Percentiles rank a stretch among this genome's conserved stretches.
These are phyloP conservation scores for Nannoperca australis DNA, from an alignment of 2,797 vertebrate genomes.

Conservation along the genomic window DNA sequence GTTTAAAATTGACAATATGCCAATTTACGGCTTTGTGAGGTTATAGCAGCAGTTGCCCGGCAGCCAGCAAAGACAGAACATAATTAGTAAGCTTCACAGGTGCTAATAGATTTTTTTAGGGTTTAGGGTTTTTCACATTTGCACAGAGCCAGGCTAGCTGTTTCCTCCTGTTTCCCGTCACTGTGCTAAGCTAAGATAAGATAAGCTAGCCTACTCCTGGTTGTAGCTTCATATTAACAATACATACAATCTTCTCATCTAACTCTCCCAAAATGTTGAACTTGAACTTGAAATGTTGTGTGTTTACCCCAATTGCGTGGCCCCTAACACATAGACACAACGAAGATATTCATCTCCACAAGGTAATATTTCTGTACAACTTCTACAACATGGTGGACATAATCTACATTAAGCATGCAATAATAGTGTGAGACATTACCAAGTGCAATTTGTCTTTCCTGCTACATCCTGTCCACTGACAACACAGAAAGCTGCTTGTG, in stretches of 20 bases:
- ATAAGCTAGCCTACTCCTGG: not conserved
- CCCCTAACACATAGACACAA: not conserved
- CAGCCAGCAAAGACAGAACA: not conserved
- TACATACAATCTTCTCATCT: not conserved
- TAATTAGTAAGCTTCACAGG: not conserved
- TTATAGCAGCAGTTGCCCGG: slow-evolving; percentile 11
- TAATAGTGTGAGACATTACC: not conserved
- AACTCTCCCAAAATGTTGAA: not conserved
- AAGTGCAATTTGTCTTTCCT: not conserved
- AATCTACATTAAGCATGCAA: not conserved
- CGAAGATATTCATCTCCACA: not conserved
- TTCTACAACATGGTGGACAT: not conserved
- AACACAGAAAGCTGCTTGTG: not conserved
- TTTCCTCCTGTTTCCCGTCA: not conserved
- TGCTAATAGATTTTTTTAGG: no score
- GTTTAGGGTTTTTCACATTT: not conserved
- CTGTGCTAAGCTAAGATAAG: slow-evolving; percentile 4
- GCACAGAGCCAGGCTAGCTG: not conserved
- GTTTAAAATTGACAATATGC: not conserved
- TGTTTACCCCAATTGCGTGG: not conserved
- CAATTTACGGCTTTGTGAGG: not conserved
- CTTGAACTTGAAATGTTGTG: not conserved
- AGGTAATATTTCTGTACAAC: not conserved
- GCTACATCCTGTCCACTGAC: not conserved
- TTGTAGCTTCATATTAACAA: not conserved